Evolutionary conservation across 2,113 vertebrate genomes (phyloP).

Genomic region (Aphyosemion australe): DNA sequence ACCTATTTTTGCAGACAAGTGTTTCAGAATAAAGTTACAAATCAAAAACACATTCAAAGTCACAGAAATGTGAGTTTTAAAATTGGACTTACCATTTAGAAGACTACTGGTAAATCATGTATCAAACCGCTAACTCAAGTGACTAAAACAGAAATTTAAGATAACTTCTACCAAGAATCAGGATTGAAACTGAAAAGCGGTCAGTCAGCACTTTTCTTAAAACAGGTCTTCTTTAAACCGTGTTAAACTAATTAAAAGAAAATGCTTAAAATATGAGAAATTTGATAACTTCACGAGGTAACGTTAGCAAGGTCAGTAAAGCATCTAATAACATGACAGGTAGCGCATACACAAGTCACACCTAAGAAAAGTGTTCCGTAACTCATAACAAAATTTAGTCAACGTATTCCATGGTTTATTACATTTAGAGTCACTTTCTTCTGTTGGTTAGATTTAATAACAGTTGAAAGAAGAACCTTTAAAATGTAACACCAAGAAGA

Average conservation of each 20-base stretch:
- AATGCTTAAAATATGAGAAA: too few species aligned
- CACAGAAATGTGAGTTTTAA: not conserved
- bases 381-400: too few species aligned
- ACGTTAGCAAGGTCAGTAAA: not conserved
- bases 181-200: not conserved
- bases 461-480: too few species aligned
- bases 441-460: too few species aligned
- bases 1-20: not conserved
- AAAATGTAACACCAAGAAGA: not conserved
- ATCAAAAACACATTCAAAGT: not conserved
- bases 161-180: not conserved
- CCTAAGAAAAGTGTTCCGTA: not conserved
- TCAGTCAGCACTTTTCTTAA: not conserved
- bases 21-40: not conserved
- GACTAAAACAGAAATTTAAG: not conserved
- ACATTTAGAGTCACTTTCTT: too few species aligned
- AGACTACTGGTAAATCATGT: not conserved
- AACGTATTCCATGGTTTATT: too few species aligned
- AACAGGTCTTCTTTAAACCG: too few species aligned
- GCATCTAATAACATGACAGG: not conserved
- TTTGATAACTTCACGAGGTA: not conserved
- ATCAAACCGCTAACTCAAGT: not conserved
- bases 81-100: slow-evolving; percentile 20
- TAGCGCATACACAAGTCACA: not conserved
- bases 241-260: too few species aligned